These are phyloP conservation scores for Phacellophora camtschatica DNA, from an alignment of 30 jellyfish, hydroid and myxozoan species.

Conservation along the genomic window DNA sequence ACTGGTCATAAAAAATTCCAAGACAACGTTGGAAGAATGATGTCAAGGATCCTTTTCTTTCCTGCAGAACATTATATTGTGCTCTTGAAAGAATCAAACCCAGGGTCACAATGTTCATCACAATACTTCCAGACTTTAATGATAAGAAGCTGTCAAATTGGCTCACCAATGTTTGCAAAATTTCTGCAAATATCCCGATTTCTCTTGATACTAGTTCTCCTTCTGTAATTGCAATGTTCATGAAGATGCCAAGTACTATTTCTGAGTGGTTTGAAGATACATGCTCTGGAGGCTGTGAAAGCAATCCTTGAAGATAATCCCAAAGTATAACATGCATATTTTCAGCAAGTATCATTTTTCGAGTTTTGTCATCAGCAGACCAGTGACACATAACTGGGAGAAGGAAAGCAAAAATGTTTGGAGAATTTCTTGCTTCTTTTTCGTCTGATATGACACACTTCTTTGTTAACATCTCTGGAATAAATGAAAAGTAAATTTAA, in stretches of 20 bases:
- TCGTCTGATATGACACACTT: no score
- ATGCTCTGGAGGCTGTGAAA: neutral
- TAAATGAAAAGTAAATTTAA: no score
- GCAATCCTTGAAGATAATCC: neutral
- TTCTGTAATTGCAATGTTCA: constrained; percentile 40
- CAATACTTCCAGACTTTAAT: neutral
- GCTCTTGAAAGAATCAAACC: constrained; percentile 38
- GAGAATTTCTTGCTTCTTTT: neutral
- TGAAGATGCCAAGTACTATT: constrained; percentile 31
- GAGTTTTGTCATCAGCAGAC: constrained; percentile 53
- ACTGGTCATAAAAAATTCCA: neutral
- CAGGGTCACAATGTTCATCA: constrained; percentile 18
- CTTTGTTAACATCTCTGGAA: no score
- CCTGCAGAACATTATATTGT: neutral
- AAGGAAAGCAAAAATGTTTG: constrained; percentile 25
- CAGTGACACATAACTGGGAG: constrained; percentile 65
- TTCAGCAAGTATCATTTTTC: constrained; percentile 21
- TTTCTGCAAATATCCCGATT: neutral
- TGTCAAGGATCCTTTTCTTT: neutral
- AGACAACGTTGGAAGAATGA: neutral
- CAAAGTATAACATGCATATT: neutral
- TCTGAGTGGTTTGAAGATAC: neutral
- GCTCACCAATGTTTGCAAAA: neutral
- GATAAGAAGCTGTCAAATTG: neutral
- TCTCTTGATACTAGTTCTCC: neutral